Conservation (phyloP, 2,797 vertebrate species). For the Pampus argenteus region DNA sequence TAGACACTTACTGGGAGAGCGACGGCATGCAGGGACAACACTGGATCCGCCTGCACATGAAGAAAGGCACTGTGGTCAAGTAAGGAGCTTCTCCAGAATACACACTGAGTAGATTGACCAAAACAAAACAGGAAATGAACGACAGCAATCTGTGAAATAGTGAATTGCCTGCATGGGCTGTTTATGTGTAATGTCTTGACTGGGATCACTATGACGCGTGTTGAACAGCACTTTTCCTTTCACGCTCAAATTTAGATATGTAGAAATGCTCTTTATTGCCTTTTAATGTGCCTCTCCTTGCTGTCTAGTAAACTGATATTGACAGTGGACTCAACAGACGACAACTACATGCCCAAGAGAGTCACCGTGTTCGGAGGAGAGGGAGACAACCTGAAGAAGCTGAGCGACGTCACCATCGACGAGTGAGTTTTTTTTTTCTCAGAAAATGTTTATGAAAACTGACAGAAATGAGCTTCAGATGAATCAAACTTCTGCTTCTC, state of each 20-base stretch:
- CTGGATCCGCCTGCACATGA: constrained; percentile 99
- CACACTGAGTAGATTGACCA: background rate
- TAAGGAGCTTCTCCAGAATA: constrained; percentile 70
- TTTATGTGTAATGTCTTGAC: no score
- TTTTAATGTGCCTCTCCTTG: background rate
- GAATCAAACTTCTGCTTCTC: no score
- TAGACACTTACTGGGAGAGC: constrained; percentile 97
- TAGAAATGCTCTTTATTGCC: background rate
- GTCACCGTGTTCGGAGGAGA: constrained; percentile 94
- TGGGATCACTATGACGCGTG: no score
- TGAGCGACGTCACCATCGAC: constrained; percentile 93
- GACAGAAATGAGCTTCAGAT: background rate
- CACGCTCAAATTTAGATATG: no score
- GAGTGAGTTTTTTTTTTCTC: constrained; percentile 85
- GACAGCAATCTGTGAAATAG: no score
- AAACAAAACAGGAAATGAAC: background rate
- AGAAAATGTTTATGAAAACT: background rate
- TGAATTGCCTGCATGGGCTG: no score
- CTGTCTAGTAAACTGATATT: constrained; percentile 91
- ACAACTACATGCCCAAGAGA: constrained; percentile 98
- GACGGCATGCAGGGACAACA: constrained; percentile 97
- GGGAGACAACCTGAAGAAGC: constrained; percentile 94
- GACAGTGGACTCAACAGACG: constrained; percentile 95
- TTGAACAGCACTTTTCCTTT: no score
- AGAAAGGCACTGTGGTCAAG: constrained; percentile 97